Evolutionary conservation across 2,888 invertebrate species (phyloP).

Genomic region (Tenthredo livida): DNA sequence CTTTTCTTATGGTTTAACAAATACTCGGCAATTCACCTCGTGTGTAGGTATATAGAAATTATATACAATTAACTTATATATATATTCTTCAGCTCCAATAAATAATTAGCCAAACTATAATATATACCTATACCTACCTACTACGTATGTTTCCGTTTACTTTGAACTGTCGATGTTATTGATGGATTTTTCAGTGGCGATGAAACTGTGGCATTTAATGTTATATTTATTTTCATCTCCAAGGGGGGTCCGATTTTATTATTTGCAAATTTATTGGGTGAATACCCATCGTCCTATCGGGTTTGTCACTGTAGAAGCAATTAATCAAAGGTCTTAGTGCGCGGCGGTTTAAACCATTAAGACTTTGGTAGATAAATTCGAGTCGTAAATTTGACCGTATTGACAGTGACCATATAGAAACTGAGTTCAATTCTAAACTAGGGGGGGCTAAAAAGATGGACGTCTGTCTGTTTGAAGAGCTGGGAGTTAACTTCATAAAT

Average conservation of each 20-base stretch:
- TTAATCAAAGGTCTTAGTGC: constrained; percentile 38
- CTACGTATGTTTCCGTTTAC: not conserved
- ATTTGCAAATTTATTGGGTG: constrained; percentile 39
- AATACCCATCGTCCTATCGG: constrained; percentile 6
- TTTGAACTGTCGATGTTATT: constrained; percentile 4
- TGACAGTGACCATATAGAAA: constrained; percentile 47
- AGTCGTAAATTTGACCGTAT: constrained; percentile 44
- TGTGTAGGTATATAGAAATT: not conserved
- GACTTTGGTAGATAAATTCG: constrained; percentile 43
- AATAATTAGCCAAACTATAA: not conserved
- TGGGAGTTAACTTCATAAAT: constrained; percentile 70
- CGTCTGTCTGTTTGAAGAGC: constrained; percentile 53
- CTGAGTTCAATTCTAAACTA: constrained; percentile 45
- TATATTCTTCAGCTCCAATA: not conserved
- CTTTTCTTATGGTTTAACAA: constrained; percentile 8
- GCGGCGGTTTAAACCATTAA: constrained; percentile 32
- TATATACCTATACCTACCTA: not conserved
- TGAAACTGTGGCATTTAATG: not conserved
- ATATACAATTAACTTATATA: constrained; percentile 32
- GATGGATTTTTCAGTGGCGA: constrained; percentile 27
- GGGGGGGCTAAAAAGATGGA: constrained; percentile 61
- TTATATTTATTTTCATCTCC: not conserved
- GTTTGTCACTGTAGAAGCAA: constrained; percentile 36
- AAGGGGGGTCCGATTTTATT: constrained; percentile 22
- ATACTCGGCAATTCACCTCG: not conserved